A percentile compares a stretch with the other conserved stretches of the same genome.
phyloP scores from a whole-genome alignment of 2,797 vertebrate species.

The Smutsia temminckii region DNA sequence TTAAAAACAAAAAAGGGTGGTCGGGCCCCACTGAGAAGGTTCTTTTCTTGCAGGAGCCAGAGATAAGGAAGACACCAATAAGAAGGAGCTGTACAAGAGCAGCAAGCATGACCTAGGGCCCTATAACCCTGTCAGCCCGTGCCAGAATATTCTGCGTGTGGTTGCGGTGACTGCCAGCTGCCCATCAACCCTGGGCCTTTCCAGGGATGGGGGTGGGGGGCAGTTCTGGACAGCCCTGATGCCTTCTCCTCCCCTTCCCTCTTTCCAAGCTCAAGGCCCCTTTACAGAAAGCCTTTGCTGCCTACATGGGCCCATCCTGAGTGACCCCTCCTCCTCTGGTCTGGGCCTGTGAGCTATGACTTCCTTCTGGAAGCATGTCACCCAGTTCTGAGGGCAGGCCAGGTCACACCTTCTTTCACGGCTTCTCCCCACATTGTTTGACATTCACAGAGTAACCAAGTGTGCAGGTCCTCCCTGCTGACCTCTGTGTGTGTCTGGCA shows the following conservation, averaged over 20 bases:
- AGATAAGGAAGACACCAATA: constrained; percentile 56
- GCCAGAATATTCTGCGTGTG: constrained; percentile 75
- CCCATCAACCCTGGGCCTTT: background rate
- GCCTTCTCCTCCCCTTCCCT: background rate
- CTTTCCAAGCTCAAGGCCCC: background rate
- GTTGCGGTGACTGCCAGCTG: constrained; percentile 67
- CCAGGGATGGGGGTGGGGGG: background rate
- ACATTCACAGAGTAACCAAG: accelerated
- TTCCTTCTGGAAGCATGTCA: background rate
- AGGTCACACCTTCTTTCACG: accelerated
- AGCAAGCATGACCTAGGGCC: constrained; percentile 70
- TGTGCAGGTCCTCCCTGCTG: background rate
- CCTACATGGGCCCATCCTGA: background rate
- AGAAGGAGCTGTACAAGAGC: constrained; percentile 65
- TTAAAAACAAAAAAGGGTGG: background rate
- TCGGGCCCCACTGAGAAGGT: background rate
- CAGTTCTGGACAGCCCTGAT: accelerated
- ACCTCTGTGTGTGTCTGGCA: accelerated
- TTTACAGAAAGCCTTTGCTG: background rate
- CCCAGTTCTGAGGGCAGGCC: background rate
- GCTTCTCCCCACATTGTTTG: background rate
- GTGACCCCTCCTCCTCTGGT: background rate
- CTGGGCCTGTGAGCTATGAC: background rate
- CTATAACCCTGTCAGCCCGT: constrained; percentile 65
- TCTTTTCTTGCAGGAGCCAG: constrained; percentile 48